A percentile compares a stretch with the other conserved stretches of the same genome.
Conservation (phyloP, 2,888 invertebrate species). For the Eupeodes latifasciatus region DNA sequence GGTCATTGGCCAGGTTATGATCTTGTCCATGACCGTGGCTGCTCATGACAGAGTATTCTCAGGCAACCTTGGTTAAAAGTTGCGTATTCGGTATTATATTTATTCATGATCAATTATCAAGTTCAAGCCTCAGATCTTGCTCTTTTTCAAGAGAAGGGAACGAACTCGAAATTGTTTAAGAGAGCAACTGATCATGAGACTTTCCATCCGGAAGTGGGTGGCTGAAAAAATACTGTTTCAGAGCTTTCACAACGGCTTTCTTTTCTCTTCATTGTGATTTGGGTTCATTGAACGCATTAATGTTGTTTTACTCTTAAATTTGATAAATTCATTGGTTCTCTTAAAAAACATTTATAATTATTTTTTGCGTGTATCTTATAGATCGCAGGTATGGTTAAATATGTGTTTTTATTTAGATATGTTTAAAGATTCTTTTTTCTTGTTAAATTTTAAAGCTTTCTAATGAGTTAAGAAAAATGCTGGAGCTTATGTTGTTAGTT, state of each 20-base stretch:
- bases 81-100: slow-evolving; percentile 25
- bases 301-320: slow-evolving; percentile 43
- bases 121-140: slow-evolving; percentile 28
- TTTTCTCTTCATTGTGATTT: slow-evolving; percentile 59
- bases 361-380: not conserved
- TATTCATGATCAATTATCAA: slow-evolving; percentile 60
- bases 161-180: slow-evolving; percentile 56
- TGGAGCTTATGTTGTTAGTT: not conserved
- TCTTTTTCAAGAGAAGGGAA: slow-evolving; percentile 65
- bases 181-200: not conserved
- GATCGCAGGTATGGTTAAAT: not conserved
- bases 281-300: slow-evolving; percentile 70
- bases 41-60: slow-evolving; percentile 50
- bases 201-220: slow-evolving; percentile 74
- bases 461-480: not conserved
- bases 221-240: slow-evolving; percentile 25
- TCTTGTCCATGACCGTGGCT: slow-evolving; percentile 66
- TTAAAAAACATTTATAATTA: slow-evolving; percentile 30
- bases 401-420: not conserved
- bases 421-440: not conserved
- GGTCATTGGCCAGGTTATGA: slow-evolving; percentile 75
- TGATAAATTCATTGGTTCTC: not conserved
- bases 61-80: slow-evolving; percentile 60
- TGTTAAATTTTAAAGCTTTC: no score
- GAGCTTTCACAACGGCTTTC: slow-evolving; percentile 65